A percentile compares a stretch with the other conserved stretches of the same genome.
Evolutionary conservation across 2,888 invertebrate species (phyloP).

Genomic region (Cheilosia variabilis): DNA sequence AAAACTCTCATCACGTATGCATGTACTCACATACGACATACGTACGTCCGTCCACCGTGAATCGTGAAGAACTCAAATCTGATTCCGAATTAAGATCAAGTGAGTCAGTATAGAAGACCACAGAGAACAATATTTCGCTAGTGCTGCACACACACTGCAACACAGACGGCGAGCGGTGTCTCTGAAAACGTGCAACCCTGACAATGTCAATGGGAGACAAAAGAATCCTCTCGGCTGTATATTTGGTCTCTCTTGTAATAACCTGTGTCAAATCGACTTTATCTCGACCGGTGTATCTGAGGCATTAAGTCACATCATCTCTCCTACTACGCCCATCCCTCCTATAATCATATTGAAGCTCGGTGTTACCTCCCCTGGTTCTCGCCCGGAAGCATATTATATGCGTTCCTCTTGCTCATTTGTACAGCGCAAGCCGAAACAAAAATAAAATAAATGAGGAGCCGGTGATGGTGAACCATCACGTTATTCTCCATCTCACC

Average conservation of each 20-base stretch:
- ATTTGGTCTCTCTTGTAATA: slow-evolving; percentile 31
- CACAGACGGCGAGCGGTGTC: background rate
- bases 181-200: slow-evolving; percentile 17
- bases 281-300: slow-evolving; percentile 63
- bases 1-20: slow-evolving; percentile 62
- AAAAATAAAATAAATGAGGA: slow-evolving; percentile 27
- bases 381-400: slow-evolving; percentile 70
- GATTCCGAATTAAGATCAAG: slow-evolving; percentile 37
- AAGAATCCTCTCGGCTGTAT: slow-evolving; percentile 29
- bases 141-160: background rate
- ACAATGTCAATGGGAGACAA: slow-evolving; percentile 33
- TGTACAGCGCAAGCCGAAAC: background rate
- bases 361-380: slow-evolving; percentile 35
- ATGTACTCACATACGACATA: background rate
- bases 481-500: slow-evolving; percentile 50
- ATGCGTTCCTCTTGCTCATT: slow-evolving; percentile 52
- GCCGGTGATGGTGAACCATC: slow-evolving; percentile 46
- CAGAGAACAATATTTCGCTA: slow-evolving; percentile 17
- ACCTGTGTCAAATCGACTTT: slow-evolving; percentile 62
- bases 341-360: slow-evolving; percentile 59
- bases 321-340: slow-evolving; percentile 58
- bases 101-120: slow-evolving; percentile 5
- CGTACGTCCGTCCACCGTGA: slow-evolving; percentile 6
- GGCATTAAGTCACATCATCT: slow-evolving; percentile 64
- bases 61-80: slow-evolving; percentile 54